These are phyloP conservation scores for Sceloporus undulatus DNA, from an alignment of 2,113 vertebrate genomes.

Conservation along the genomic window DNA sequence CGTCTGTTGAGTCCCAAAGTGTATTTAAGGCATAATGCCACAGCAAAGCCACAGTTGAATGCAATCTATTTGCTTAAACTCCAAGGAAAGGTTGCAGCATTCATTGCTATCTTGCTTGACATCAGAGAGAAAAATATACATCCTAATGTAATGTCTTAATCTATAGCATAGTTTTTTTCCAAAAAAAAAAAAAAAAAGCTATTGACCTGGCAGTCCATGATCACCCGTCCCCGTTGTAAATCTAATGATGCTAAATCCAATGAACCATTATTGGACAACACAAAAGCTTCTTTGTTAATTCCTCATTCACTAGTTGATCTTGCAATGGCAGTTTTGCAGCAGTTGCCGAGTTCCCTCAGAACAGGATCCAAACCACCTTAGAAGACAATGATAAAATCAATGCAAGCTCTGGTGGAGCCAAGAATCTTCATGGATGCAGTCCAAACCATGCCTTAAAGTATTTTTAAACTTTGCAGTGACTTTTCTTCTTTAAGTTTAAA, in stretches of 20 bases:
- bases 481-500: background rate
- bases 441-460: background rate
- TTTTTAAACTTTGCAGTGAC: background rate
- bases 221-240: conserved; percentile 94
- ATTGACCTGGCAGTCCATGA: conserved; percentile 91
- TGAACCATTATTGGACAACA: conserved; percentile 77
- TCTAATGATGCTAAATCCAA: conserved; percentile 92
- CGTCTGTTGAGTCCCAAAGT: background rate
- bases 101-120: background rate
- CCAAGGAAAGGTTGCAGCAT: background rate
- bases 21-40: background rate
- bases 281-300: conserved; percentile 87
- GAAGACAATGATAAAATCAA: conserved; percentile 41
- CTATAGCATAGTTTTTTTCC: background rate
- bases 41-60: background rate
- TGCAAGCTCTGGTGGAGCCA: background rate
- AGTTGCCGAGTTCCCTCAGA: conserved; percentile 86
- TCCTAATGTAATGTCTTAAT: background rate
- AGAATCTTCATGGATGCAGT: background rate
- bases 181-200: conserved; percentile 15
- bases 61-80: background rate
- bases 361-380: conserved; percentile 93
- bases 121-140: background rate
- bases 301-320: conserved; percentile 85
- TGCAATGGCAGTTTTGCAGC: conserved; percentile 79